phyloP scores from a whole-genome alignment of 2,113 vertebrate genomes.

The Fukomys damarensis region DNA sequence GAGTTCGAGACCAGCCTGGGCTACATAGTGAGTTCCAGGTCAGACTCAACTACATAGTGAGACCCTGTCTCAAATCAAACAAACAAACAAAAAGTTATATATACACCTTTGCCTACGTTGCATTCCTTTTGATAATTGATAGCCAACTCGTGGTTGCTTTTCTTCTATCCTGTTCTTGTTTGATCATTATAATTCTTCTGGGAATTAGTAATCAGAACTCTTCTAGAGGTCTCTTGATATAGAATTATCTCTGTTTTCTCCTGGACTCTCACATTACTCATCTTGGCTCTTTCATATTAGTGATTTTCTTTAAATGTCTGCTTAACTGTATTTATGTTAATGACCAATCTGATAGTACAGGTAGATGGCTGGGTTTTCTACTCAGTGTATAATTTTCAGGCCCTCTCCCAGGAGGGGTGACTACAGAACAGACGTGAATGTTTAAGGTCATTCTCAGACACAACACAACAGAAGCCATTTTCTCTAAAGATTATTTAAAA shows the following conservation, averaged over 20 bases:
- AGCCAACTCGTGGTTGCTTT: background rate
- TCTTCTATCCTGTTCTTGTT: background rate
- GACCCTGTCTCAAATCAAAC: too few species aligned
- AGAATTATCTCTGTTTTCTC: background rate
- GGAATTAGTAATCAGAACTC: background rate
- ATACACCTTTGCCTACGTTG: background rate
- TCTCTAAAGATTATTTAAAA: constrained; percentile 12
- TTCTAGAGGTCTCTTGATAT: background rate
- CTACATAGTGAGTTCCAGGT: too few species aligned
- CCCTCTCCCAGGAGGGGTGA: background rate
- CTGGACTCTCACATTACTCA: background rate
- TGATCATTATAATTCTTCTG: background rate
- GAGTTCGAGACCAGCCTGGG: too few species aligned
- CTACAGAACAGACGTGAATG: background rate
- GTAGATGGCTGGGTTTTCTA: background rate
- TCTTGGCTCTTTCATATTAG: background rate
- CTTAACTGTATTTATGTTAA: background rate
- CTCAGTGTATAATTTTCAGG: background rate
- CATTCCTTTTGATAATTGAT: background rate
- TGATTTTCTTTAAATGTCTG: background rate
- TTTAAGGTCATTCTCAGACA: background rate
- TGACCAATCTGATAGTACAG: background rate
- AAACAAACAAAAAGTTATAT: background rate
- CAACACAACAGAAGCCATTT: background rate
- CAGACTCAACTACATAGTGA: too few species aligned